A percentile compares a stretch with the other conserved stretches of the same genome.
phyloP scores from a whole-genome alignment of 1,140 invertebrate genomes.

The Plodia interpunctella region DNA sequence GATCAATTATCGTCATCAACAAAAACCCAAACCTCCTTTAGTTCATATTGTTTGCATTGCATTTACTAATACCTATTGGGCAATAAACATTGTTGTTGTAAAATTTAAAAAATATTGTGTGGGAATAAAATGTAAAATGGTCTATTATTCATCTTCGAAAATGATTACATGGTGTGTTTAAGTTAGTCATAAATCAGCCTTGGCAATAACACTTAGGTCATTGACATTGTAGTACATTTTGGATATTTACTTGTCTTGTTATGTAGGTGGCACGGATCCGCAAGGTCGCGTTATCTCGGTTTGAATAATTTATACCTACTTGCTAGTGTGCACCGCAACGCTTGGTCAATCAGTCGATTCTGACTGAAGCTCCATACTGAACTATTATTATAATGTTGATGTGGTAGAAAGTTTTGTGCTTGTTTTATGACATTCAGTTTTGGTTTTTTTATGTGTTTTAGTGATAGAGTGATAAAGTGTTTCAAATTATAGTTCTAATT shows the following conservation, averaged over 20 bases:
- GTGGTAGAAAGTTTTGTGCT: no score
- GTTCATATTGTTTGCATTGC: no score
- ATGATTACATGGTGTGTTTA: not conserved
- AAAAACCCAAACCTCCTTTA: no score
- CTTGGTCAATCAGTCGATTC: not conserved
- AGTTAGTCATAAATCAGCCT: slow-evolving; percentile 15
- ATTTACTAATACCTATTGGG: no score
- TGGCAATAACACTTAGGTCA: slow-evolving; percentile 36
- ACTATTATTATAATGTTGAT: no score
- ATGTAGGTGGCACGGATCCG: slow-evolving; percentile 47
- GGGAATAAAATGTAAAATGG: not conserved
- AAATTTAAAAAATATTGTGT: not conserved
- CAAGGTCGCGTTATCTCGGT: slow-evolving; percentile 42
- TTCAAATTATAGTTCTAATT: no score
- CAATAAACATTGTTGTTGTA: no score
- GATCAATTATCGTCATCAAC: no score
- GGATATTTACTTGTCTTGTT: slow-evolving; percentile 39
- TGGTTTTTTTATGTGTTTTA: no score
- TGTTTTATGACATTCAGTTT: no score
- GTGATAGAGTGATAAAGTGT: no score
- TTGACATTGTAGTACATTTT: slow-evolving; percentile 39
- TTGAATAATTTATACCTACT: slow-evolving; percentile 16
- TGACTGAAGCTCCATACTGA: no score
- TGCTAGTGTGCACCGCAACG: not conserved
- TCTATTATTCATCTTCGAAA: not conserved